phyloP scores from a whole-genome alignment of 2,888 invertebrate species.

The Dyspetes luteomarginatus region DNA sequence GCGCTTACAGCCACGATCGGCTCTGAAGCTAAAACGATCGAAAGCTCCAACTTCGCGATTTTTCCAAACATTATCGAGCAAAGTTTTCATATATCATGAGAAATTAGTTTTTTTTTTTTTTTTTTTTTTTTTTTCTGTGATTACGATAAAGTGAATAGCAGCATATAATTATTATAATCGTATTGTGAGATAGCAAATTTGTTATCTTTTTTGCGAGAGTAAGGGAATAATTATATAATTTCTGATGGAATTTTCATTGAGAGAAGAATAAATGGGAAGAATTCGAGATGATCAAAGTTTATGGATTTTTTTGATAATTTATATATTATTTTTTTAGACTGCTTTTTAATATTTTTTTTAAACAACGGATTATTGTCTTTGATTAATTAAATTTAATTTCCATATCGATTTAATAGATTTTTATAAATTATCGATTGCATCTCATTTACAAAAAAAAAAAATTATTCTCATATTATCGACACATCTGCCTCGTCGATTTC shows the following conservation, averaged over 20 bases:
- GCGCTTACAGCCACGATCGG: conserved; percentile 66
- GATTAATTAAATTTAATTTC: background rate
- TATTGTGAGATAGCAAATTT: too few relatives aligned
- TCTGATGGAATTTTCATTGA: too few relatives aligned
- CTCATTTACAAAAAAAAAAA: too few relatives aligned
- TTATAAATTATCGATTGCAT: background rate
- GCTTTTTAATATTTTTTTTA: background rate
- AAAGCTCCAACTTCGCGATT: conserved; percentile 17
- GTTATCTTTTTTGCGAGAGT: too few relatives aligned
- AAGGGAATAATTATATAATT: background rate
- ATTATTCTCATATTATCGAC: too few relatives aligned
- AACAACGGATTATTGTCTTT: background rate
- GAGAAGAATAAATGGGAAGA: too few relatives aligned
- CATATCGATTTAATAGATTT: background rate
- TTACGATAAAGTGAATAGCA: conserved; percentile 38
- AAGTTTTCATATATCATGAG: background rate
- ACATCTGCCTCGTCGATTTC: too few relatives aligned
- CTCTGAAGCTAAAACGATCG: conserved; percentile 49
- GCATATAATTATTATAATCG: background rate
- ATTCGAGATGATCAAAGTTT: conserved; percentile 35
- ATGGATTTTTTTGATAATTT: too few relatives aligned
- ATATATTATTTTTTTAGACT: too few relatives aligned
- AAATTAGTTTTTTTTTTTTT: background rate
- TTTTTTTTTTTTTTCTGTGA: background rate
- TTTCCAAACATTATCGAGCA: conserved; percentile 7